These are phyloP conservation scores for Sapayoa aenigma DNA, from an alignment of 2,113 vertebrate species.

Conservation along the genomic window DNA sequence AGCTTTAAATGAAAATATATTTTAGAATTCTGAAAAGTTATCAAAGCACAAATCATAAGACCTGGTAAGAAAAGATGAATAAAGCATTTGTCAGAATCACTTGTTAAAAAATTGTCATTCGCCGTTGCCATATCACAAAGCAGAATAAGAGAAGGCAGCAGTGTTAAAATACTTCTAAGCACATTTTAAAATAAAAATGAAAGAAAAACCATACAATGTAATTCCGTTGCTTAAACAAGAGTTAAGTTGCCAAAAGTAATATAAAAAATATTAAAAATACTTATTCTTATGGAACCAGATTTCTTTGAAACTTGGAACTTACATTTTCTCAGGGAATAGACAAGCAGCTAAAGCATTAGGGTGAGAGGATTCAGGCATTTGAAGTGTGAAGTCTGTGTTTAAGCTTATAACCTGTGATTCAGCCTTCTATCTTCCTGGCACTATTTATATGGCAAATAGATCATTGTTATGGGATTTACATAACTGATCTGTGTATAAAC, in stretches of 20 bases:
- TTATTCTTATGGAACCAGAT: neutral
- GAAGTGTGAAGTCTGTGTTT: neutral
- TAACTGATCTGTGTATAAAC: neutral
- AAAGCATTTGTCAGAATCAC: neutral
- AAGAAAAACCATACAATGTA: neutral
- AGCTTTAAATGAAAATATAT: neutral
- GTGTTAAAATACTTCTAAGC: neutral
- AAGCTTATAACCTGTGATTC: neutral
- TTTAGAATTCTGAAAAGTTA: neutral
- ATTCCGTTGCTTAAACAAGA: neutral
- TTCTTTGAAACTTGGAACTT: neutral
- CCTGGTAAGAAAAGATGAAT: neutral
- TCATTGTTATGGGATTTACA: slow-evolving; percentile 23
- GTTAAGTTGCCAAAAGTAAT: neutral
- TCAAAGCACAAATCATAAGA: neutral
- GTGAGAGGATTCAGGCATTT: neutral
- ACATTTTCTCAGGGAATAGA: neutral
- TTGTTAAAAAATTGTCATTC: neutral
- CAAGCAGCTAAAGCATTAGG: neutral
- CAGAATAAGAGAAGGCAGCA: neutral
- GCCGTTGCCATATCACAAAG: neutral
- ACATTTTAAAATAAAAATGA: neutral
- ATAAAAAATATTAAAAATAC: neutral
- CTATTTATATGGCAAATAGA: neutral
- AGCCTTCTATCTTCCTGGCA: neutral